Evolutionary conservation across 2,797 vertebrate species (phyloP), one percentile per base, ranked within the genome.

Genomic region (Diceros bicornis): DNA sequence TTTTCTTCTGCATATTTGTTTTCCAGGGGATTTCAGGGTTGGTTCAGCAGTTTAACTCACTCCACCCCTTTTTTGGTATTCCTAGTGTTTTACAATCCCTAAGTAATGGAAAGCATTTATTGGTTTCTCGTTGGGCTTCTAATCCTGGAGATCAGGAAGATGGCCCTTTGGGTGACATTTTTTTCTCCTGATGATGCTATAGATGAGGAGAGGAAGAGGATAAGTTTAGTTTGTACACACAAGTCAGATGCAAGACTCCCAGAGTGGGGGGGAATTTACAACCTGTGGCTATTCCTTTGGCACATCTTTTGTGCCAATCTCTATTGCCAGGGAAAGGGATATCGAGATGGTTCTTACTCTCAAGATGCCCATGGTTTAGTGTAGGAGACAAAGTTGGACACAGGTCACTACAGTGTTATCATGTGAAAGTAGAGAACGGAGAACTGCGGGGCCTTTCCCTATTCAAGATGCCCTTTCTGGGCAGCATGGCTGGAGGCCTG

Each of bases 1-100:
- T 91, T 79, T 81, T 91, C 50, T 77, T 77, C 61, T 88, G 50
- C 20, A 64, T 32, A 20, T 50, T 64, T 93, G 3, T 97, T 93
- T 93, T 79, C 23, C 6, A 14, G 32, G 57, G 57, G 21, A 81
- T 61, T 88, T 90, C 18, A 71, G 78, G 59, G 18, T 87, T 71
- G 74, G 29, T 71, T 62, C 25, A 59, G 6, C 59, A 34, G 17
- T 88, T 62, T 83, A 59, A 69, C 16, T 74, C 34, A 50, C 29
- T 14, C 7, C 1, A 0, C 23, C 0, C 9, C 37, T 50, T 37
- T 81, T 74, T 74, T 69, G n/a, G 7, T 68, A 61, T 66, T 85
- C n/a, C 25, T 82, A 29, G 14, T 91, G 37, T 37, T 34, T 69
- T 92, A 37, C 3, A 68, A 57, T 50, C 47, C 34, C 41, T 61